Evolutionary conservation across 2,888 invertebrate species (phyloP).

Genomic region (Tigriopus californicus): DNA sequence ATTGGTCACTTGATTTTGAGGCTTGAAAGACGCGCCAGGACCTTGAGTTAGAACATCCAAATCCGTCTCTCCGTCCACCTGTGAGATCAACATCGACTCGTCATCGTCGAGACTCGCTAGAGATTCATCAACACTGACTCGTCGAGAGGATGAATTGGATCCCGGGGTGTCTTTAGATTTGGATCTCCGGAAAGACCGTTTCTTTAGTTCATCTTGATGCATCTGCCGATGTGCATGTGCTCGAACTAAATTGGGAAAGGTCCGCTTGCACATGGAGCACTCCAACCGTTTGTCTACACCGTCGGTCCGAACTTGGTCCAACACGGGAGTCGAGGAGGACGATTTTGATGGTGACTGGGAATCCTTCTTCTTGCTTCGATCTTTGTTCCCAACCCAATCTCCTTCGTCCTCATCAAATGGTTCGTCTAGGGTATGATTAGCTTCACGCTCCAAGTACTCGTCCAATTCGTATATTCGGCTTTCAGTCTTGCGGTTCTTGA

Average conservation of each 20-base stretch:
- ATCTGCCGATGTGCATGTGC: not conserved
- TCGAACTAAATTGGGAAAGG: not conserved
- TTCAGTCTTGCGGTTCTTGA: constrained; percentile 3
- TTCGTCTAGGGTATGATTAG: not conserved
- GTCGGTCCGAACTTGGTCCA: not conserved
- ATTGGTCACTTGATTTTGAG: not conserved
- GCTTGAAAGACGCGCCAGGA: not conserved
- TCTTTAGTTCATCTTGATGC: not conserved
- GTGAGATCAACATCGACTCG: not conserved
- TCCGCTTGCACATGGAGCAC: not conserved
- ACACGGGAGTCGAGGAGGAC: not conserved
- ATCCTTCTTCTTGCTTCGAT: too few species aligned
- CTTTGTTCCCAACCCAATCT: not conserved
- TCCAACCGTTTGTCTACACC: not conserved
- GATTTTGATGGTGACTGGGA: not conserved
- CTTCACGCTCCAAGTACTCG: not conserved
- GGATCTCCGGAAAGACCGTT: not conserved
- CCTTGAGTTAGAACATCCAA: not conserved
- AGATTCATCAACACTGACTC: not conserved
- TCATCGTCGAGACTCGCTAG: constrained; percentile 1
- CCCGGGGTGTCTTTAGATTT: not conserved
- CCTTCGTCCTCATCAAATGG: not conserved
- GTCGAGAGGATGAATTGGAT: too few species aligned
- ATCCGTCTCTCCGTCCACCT: constrained; percentile 11
- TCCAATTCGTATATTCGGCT: not conserved